Evolutionary conservation across 2,888 invertebrate species (phyloP).

Genomic region (Pseudococcus jackbeardsleyi): DNA sequence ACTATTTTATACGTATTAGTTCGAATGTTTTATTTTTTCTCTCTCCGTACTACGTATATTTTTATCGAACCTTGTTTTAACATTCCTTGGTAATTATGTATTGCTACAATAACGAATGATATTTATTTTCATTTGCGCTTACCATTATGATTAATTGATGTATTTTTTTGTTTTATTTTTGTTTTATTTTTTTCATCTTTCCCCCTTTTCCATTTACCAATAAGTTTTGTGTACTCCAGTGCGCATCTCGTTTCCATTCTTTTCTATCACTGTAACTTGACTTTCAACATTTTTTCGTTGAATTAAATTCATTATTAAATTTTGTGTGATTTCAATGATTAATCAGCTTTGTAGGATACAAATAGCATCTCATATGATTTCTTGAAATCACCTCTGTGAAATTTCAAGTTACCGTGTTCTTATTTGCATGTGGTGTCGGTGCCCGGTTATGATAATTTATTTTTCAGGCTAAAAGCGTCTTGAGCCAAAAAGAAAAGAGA

Average conservation of each 20-base stretch:
- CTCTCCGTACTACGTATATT: not conserved
- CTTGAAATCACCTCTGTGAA: too few species aligned
- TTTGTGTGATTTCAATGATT: not conserved
- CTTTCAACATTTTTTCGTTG: slow-evolving; percentile 49
- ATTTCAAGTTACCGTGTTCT: too few species aligned
- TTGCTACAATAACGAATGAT: slow-evolving; percentile 7
- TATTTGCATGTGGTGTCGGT: too few species aligned
- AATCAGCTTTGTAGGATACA: not conserved
- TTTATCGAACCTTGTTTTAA: slow-evolving; percentile 3
- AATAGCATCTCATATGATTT: not conserved
- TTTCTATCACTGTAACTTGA: slow-evolving; percentile 34
- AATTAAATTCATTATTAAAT: slow-evolving; percentile 30
- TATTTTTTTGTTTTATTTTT: slow-evolving; percentile 2
- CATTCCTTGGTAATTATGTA: slow-evolving; percentile 4
- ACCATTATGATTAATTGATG: slow-evolving; percentile 18
- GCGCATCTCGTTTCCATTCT: slow-evolving; percentile 27
- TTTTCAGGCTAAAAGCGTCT: too few species aligned
- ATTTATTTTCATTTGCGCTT: slow-evolving; percentile 5
- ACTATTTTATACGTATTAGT: not conserved
- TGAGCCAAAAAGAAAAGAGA: too few species aligned
- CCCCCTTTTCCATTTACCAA: not conserved
- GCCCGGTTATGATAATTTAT: too few species aligned
- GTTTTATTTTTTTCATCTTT: slow-evolving; percentile 3
- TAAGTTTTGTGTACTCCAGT: not conserved
- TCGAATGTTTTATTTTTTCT: not conserved